Conservation (phyloP, 1,140 invertebrate species). For the Phenacoccus solenopsis region DNA sequence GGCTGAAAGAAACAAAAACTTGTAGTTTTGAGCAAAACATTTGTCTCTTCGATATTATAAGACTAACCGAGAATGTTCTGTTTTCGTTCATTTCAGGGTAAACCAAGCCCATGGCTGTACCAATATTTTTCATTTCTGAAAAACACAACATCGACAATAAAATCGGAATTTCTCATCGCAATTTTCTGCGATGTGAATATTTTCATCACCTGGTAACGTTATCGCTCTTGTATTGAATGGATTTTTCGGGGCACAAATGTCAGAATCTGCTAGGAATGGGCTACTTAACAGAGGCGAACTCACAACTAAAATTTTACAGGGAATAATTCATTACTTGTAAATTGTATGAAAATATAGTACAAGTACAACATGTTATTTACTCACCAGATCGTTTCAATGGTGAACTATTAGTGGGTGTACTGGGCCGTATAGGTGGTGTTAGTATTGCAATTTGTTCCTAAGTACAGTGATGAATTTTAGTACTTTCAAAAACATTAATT, state of each 20-base stretch:
- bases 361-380: not conserved
- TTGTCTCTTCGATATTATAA: too few relatives aligned
- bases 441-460: conserved; percentile 78
- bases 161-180: not conserved
- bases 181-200: not conserved
- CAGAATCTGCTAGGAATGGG: conserved; percentile 43
- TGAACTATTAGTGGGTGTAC: conserved; percentile 51
- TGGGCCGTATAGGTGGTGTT: conserved; percentile 75
- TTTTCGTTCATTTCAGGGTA: conserved; percentile 50
- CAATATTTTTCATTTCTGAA: conserved; percentile 27
- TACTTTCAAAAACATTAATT: too few relatives aligned
- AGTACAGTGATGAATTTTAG: too few relatives aligned
- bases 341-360: not conserved
- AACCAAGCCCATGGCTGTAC: conserved; percentile 58
- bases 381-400: conserved; percentile 54
- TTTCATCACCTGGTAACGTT: conserved; percentile 49
- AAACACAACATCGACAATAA: not conserved
- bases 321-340: not conserved
- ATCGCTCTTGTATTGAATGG: conserved; percentile 57
- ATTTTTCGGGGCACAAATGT: conserved; percentile 43
- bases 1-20: conserved; percentile 36
- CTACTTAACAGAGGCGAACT: conserved; percentile 51
- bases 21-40: too few relatives aligned
- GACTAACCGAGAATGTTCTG: conserved; percentile 32
- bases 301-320: conserved; percentile 25